Evolutionary conservation across 2,113 vertebrate species (phyloP).

Genomic region (Maccullochella peelii): DNA sequence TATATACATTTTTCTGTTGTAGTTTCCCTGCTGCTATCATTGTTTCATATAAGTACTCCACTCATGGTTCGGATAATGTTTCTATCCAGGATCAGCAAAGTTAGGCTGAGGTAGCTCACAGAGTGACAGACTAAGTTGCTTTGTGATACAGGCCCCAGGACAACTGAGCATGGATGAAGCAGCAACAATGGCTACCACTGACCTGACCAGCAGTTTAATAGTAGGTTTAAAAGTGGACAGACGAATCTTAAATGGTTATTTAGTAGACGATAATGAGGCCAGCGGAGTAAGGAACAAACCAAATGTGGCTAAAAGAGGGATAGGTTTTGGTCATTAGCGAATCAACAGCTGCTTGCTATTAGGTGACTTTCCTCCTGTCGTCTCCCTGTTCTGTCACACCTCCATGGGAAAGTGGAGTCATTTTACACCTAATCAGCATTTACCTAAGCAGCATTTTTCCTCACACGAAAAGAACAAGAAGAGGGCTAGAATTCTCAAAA

Average conservation of each 20-base stretch:
- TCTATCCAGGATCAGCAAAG: background rate
- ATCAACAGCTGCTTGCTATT: conserved; percentile 26
- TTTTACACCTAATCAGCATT: conserved; percentile 48
- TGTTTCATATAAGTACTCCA: background rate
- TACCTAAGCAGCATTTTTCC: conserved; percentile 42
- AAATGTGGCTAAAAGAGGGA: conserved; percentile 9
- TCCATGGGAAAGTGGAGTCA: conserved; percentile 36
- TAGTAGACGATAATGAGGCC: background rate
- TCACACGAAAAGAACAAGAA: conserved; percentile 32
- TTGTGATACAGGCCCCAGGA: background rate
- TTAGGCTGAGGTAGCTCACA: background rate
- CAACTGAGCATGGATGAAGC: background rate
- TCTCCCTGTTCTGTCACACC: conserved; percentile 43
- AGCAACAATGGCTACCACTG: background rate
- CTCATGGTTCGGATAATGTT: background rate
- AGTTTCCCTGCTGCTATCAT: background rate
- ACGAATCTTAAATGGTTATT: background rate
- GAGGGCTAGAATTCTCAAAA: conserved; percentile 46
- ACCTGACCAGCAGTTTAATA: background rate
- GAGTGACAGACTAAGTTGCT: too few species aligned
- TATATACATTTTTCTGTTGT: background rate
- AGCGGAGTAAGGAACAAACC: background rate
- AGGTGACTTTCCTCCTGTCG: conserved; percentile 15
- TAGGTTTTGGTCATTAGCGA: background rate
- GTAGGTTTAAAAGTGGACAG: background rate